These are phyloP conservation scores for Anas capensis DNA, from an alignment of 2,797 vertebrate species.

Conservation along the genomic window DNA sequence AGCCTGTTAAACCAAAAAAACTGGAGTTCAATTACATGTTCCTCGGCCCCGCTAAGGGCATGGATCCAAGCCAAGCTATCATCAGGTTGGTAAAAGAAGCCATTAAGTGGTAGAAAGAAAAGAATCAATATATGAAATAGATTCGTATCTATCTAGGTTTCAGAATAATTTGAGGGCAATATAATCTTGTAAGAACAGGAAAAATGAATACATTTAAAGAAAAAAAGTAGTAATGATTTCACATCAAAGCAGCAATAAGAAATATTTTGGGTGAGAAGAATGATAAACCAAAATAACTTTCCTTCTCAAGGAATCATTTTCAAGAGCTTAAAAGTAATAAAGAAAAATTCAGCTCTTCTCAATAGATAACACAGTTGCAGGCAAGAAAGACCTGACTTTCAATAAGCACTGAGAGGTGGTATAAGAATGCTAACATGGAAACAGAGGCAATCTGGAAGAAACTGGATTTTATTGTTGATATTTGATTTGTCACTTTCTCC, in stretches of 20 bases:
- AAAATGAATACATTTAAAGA: neutral
- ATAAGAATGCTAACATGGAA: neutral
- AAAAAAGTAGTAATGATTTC: neutral
- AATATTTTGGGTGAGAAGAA: neutral
- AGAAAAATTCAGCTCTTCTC: neutral
- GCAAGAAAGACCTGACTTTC: neutral
- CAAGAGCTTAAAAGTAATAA: neutral
- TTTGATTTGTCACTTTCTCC: constrained; percentile 31
- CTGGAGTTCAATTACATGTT: neutral
- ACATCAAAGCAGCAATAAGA: neutral
- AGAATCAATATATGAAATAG: neutral
- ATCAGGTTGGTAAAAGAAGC: neutral
- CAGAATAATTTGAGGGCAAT: neutral
- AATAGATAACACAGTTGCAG: neutral
- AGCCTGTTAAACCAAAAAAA: neutral
- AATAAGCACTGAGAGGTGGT: neutral
- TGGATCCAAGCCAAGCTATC: neutral
- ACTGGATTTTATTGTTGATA: neutral
- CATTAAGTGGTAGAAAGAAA: neutral
- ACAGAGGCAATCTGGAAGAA: neutral
- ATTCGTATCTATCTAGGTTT: neutral
- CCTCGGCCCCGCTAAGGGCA: neutral
- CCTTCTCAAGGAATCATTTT: constrained; percentile 1
- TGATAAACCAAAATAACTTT: constrained; percentile 7
- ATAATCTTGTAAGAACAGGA: neutral